Conservation (phyloP, 2,888 invertebrate species). For the Antheraea assamensis region DNA sequence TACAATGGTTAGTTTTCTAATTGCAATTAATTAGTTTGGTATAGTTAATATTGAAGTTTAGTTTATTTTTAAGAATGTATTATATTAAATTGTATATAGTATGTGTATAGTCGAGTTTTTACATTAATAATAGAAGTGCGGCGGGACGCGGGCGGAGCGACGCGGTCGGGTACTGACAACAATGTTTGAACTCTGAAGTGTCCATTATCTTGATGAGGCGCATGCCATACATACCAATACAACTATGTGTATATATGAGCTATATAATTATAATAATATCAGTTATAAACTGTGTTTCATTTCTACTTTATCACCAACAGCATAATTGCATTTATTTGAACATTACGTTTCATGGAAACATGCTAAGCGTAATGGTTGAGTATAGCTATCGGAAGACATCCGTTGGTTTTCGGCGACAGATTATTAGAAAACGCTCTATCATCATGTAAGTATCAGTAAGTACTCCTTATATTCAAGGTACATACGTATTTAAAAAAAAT, state of each 20-base stretch:
- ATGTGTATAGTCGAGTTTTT: constrained; percentile 31
- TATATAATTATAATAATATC: not conserved
- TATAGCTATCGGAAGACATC: no score
- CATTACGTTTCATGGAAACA: no score
- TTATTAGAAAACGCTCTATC: no score
- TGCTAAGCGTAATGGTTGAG: no score
- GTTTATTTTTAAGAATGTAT: not conserved
- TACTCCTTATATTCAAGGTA: no score
- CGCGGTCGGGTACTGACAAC: constrained; percentile 47
- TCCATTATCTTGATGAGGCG: constrained; percentile 69
- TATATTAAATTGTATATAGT: not conserved
- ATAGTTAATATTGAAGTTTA: not conserved
- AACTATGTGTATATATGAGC: constrained; percentile 31
- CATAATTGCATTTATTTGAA: not conserved
- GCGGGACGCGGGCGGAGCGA: constrained; percentile 31
- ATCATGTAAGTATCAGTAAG: no score
- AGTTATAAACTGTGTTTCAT: not conserved
- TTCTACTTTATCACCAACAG: not conserved
- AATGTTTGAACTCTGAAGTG: constrained; percentile 55
- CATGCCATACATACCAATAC: constrained; percentile 42
- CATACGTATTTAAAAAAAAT: no score
- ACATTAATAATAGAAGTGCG: constrained; percentile 28
- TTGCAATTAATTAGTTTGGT: not conserved
- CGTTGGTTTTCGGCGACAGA: no score
- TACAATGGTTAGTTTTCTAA: no score